These are phyloP conservation scores for Lemur catta DNA, from an alignment of 2,797 vertebrate species.

Conservation along the genomic window DNA sequence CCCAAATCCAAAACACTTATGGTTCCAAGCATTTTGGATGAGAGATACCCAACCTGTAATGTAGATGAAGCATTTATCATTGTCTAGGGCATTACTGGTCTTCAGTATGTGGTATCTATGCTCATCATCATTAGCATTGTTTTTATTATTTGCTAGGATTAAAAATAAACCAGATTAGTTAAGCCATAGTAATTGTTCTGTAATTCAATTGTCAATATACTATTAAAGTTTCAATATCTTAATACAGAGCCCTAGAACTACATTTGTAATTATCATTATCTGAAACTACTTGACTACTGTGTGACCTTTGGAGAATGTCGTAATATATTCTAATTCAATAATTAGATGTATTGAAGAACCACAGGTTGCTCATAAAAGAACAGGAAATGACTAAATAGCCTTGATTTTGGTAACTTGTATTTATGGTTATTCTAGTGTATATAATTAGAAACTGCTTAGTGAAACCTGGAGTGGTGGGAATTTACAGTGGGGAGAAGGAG, in stretches of 20 bases:
- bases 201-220: constrained; percentile 15
- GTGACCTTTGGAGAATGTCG: constrained; percentile 46
- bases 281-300: constrained; percentile 59
- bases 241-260: constrained; percentile 7
- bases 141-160: neutral
- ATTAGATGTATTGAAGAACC: constrained; percentile 73
- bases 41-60: neutral
- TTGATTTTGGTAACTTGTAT: constrained; percentile 69
- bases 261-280: constrained; percentile 53
- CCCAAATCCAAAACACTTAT: neutral
- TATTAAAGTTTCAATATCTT: constrained; percentile 48
- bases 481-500: neutral
- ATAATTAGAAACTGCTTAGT: constrained; percentile 62
- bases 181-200: constrained; percentile 3
- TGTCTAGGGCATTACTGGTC: neutral
- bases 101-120: neutral
- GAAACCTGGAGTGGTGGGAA: constrained; percentile 10
- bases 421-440: constrained; percentile 65
- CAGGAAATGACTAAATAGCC: constrained; percentile 72
- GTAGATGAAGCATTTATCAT: neutral
- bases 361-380: constrained; percentile 65
- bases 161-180: constrained; percentile 39
- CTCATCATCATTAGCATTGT: neutral
- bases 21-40: neutral
- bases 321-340: constrained; percentile 74